Conservation (phyloP, 2,113 vertebrate species). For the Brienomyrus brachyistius region DNA sequence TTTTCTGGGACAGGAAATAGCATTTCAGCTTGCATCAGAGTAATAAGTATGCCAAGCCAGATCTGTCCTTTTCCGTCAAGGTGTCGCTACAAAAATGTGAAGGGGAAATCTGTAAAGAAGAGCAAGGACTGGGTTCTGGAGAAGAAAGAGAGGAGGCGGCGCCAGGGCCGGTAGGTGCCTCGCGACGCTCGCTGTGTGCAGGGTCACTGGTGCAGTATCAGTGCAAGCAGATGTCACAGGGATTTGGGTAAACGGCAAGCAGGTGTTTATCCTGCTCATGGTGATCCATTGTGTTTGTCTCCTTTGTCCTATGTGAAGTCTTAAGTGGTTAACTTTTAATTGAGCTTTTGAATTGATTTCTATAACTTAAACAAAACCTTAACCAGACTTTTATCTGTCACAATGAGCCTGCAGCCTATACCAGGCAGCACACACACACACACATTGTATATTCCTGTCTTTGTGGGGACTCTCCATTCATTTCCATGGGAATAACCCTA, state of each 20-base stretch:
- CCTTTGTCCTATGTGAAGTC: background rate
- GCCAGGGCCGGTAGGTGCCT: conserved; percentile 78
- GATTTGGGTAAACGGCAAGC: background rate
- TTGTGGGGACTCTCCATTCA: no score
- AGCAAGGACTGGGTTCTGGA: conserved; percentile 77
- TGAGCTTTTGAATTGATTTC: background rate
- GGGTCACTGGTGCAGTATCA: background rate
- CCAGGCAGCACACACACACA: background rate
- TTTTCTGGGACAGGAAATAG: background rate
- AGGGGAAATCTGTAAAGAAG: conserved; percentile 73
- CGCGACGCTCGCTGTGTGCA: background rate
- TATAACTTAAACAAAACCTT: background rate
- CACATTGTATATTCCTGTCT: no score
- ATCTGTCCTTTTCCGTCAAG: conserved; percentile 44
- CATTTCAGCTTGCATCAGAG: background rate
- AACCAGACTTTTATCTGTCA: no score
- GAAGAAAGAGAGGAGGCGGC: conserved; percentile 77
- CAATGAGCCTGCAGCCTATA: background rate
- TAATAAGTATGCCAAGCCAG: background rate
- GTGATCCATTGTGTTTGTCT: background rate
- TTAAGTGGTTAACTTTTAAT: background rate
- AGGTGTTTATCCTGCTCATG: background rate
- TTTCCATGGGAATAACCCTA: no score
- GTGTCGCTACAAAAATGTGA: conserved; percentile 58
- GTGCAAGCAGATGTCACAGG: background rate